Evolutionary conservation across 2,888 invertebrate species (phyloP).

Genomic region (Drosophila merina): DNA sequence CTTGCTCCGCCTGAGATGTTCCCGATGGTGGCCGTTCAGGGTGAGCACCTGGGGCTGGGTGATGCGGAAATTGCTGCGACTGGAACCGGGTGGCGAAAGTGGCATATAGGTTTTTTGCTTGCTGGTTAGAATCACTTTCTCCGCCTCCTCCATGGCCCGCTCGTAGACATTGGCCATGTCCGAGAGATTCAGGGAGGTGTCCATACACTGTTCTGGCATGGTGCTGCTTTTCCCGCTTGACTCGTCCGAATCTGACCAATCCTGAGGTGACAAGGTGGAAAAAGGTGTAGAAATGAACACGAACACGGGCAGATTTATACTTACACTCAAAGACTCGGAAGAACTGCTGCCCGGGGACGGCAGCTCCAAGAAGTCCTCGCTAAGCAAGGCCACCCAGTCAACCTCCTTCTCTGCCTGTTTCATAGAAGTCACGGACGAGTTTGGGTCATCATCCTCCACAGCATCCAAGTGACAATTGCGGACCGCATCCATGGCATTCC

Average conservation of each 20-base stretch:
- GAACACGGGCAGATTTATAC: neutral
- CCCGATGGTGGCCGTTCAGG: neutral
- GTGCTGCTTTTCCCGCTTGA: neutral
- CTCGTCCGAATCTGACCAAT: conserved; percentile 81
- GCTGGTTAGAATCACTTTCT: neutral
- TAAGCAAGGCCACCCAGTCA: conserved; percentile 57
- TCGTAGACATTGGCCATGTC: conserved; percentile 14
- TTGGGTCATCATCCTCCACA: conserved; percentile 2
- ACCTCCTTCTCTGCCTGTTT: conserved; percentile 18
- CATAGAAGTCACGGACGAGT: too few species aligned
- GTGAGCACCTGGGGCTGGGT: conserved; percentile 3
- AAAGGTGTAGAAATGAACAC: neutral
- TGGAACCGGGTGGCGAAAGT: neutral
- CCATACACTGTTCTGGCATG: too few species aligned
- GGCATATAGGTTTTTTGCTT: conserved; percentile 4
- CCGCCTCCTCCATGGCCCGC: neutral
- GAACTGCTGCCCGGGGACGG: neutral
- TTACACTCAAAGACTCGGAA: neutral
- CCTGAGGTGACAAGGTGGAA: conserved; percentile 51
- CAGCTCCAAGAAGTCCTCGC: conserved; percentile 49
- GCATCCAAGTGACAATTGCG: conserved; percentile 21
- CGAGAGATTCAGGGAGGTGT: neutral
- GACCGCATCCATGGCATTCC: conserved; percentile 57
- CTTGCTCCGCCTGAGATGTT: neutral
- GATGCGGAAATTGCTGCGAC: conserved; percentile 4